Conservation (phyloP, 2,888 invertebrate genomes). For the Polymixis flavicincta region DNA sequence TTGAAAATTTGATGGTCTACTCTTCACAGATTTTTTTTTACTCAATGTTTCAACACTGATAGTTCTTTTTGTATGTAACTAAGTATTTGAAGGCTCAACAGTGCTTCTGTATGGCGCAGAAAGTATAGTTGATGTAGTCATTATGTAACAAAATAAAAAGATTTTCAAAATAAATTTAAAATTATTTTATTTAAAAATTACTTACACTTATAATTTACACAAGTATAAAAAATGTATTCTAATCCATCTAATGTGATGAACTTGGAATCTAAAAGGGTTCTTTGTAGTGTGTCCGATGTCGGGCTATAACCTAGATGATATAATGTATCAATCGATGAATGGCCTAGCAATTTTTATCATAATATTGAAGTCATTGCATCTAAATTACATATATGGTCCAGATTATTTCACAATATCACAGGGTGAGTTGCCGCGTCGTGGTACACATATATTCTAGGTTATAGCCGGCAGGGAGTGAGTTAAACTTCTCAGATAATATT, state of each 20-base stretch:
- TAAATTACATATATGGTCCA: constrained; percentile 39
- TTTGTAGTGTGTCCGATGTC: constrained; percentile 35
- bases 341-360: constrained; percentile 33
- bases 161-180: constrained; percentile 69
- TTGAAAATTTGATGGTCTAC: too few species aligned
- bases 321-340: constrained; percentile 13
- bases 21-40: too few species aligned
- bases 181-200: constrained; percentile 86
- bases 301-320: constrained; percentile 34
- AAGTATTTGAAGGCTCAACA: constrained; percentile 3
- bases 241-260: constrained; percentile 73
- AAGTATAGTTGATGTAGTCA: constrained; percentile 2
- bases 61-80: neutral
- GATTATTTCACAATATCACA: constrained; percentile 57
- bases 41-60: constrained; percentile 1
- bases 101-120: neutral
- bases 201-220: constrained; percentile 88
- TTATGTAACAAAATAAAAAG: constrained; percentile 30
- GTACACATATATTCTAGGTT: constrained; percentile 38
- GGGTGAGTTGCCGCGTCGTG: constrained; percentile 40
- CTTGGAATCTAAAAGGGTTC: constrained; percentile 56
- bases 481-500: constrained; percentile 42
- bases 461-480: constrained; percentile 20
- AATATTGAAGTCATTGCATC: constrained; percentile 45
- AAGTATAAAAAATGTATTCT: constrained; percentile 80